phyloP scores from a whole-genome alignment of 2,113 vertebrate genomes.

The Corythornis cristatus region DNA sequence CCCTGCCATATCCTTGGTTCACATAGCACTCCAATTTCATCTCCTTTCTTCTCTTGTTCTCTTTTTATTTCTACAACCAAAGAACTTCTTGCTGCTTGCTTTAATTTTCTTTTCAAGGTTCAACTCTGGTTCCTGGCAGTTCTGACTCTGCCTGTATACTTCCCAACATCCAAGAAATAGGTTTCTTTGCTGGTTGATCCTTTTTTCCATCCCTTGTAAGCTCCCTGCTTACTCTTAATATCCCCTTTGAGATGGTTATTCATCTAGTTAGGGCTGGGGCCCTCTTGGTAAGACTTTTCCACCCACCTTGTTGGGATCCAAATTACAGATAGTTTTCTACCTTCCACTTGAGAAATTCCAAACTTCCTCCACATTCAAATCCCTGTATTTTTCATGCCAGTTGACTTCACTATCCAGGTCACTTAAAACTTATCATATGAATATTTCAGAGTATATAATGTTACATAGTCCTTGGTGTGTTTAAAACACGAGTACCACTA shows the following conservation, averaged over 20 bases:
- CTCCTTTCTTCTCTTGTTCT: not conserved
- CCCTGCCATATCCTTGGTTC: not conserved
- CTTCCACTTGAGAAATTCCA: slow-evolving; percentile 29
- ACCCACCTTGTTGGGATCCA: not conserved
- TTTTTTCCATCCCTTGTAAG: slow-evolving; percentile 45
- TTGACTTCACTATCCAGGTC: slow-evolving; percentile 22
- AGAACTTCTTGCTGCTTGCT: slow-evolving; percentile 1
- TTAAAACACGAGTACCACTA: slow-evolving; percentile 27
- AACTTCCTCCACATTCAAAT: slow-evolving; percentile 25
- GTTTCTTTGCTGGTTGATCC: not conserved
- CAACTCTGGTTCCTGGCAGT: slow-evolving; percentile 28
- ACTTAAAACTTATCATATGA: not conserved
- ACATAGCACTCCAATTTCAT: not conserved
- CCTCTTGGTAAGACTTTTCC: slow-evolving; percentile 19
- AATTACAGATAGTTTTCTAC: slow-evolving; percentile 9
- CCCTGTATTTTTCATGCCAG: slow-evolving; percentile 12
- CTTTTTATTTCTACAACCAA: not conserved
- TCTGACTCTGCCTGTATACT: not conserved
- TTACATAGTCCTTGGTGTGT: slow-evolving; percentile 20
- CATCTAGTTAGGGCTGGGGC: not conserved
- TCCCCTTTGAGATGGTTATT: not conserved
- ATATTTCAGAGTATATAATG: slow-evolving; percentile 12
- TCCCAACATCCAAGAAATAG: slow-evolving; percentile 1
- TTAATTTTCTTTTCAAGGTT: slow-evolving; percentile 33
- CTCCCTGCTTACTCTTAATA: slow-evolving; percentile 45